phyloP scores from a whole-genome alignment of 2,797 vertebrate species.

The Pachyuromys duprasi region DNA sequence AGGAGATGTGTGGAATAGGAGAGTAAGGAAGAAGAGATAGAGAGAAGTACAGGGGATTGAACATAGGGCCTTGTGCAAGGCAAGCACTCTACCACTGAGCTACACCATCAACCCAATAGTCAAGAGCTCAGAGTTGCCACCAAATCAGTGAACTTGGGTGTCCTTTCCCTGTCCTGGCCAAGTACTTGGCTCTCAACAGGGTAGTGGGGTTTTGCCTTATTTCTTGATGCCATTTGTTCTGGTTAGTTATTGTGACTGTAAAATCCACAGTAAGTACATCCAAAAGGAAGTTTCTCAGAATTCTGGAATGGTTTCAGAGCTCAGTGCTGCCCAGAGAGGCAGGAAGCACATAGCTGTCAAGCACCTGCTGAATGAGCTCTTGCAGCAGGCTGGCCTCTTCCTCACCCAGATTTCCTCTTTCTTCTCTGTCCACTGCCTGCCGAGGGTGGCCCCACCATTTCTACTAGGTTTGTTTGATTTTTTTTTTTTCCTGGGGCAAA shows the following conservation, averaged over 20 bases:
- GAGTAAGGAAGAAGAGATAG: background rate
- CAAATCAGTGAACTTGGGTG: background rate
- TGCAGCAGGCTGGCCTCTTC: background rate
- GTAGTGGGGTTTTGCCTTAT: background rate
- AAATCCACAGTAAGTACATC: background rate
- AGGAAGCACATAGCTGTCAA: background rate
- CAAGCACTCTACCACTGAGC: background rate
- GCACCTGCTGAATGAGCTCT: background rate
- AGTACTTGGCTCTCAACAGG: background rate
- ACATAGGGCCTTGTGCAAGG: background rate
- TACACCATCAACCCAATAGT: background rate
- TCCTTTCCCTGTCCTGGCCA: background rate
- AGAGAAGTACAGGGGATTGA: background rate
- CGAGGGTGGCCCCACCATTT: background rate
- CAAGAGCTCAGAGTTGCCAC: background rate
- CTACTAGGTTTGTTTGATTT: background rate
- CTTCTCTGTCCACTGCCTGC: background rate
- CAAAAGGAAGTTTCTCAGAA: background rate
- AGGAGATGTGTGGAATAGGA: too few relatives aligned
- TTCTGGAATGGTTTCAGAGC: constrained; percentile 23
- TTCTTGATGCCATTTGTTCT: background rate
- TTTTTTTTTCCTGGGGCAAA: background rate
- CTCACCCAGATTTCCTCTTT: too few relatives aligned
- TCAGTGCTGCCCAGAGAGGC: background rate
- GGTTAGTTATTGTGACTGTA: constrained; percentile 19